These are phyloP conservation scores for Unio pictorum DNA, from an alignment of 2,888 invertebrate species.

Conservation along the genomic window DNA sequence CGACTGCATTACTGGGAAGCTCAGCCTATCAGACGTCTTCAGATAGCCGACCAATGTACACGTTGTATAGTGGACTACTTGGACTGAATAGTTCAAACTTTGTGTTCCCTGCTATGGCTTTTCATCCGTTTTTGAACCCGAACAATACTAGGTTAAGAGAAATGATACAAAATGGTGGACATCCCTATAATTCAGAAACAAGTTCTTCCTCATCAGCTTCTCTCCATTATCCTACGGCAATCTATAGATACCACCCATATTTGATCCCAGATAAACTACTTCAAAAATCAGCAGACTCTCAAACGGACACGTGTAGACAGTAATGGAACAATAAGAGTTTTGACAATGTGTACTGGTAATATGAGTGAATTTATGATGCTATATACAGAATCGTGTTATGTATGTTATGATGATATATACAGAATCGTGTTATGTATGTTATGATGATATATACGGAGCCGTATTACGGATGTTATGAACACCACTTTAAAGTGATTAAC, in stretches of 20 bases:
- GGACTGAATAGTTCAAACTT: slow-evolving; percentile 50
- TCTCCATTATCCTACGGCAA: slow-evolving; percentile 44
- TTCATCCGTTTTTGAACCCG: slow-evolving; percentile 44
- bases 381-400: no score
- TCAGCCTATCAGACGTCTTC: slow-evolving; percentile 35
- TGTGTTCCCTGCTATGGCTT: slow-evolving; percentile 46
- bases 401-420: no score
- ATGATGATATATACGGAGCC: no score
- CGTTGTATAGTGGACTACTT: slow-evolving; percentile 53
- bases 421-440: no score
- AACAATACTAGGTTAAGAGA: slow-evolving; percentile 42
- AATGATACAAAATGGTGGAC: slow-evolving; percentile 28
- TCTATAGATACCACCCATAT: slow-evolving; percentile 62
- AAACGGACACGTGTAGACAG: no score
- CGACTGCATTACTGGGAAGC: slow-evolving; percentile 44
- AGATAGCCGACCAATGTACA: slow-evolving; percentile 45
- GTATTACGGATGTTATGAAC: no score
- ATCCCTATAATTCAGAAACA: slow-evolving; percentile 27
- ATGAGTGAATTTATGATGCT: no score
- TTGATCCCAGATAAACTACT: slow-evolving; percentile 50
- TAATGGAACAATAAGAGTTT: no score
- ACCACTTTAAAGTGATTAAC: no score
- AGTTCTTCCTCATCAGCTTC: slow-evolving; percentile 22
- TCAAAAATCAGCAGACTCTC: slow-evolving; percentile 30
- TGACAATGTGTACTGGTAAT: no score